phyloP scores from a whole-genome alignment of 2,888 invertebrate species.

The Corythucha ciliata region DNA sequence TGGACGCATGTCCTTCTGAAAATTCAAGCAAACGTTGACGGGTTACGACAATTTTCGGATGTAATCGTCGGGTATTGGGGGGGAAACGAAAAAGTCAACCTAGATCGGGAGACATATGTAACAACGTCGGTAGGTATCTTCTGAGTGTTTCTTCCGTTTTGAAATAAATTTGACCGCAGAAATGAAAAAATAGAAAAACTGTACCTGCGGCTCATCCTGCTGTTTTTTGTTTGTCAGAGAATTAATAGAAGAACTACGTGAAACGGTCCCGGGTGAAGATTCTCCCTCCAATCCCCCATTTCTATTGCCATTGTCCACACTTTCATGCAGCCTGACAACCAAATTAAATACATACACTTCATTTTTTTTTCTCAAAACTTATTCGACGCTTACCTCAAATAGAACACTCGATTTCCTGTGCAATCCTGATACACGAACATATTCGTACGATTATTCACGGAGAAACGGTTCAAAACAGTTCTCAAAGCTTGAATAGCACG shows the following conservation, averaged over 20 bases:
- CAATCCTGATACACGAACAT: constrained; percentile 67
- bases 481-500: constrained; percentile 55
- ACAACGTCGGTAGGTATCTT: no score
- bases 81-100: no score
- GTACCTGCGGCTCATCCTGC: constrained; percentile 23
- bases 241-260: constrained; percentile 47
- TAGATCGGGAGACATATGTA: no score
- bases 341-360: background rate
- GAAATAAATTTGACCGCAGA: no score
- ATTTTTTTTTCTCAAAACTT: background rate
- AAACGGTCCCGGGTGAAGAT: constrained; percentile 41
- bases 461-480: constrained; percentile 56
- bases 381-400: constrained; percentile 46
- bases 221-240: constrained; percentile 40
- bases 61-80: no score
- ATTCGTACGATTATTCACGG: constrained; percentile 60
- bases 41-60: constrained; percentile 39
- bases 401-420: constrained; percentile 53
- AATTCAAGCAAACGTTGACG: constrained; percentile 18
- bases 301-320: constrained; percentile 39
- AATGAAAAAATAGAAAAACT: background rate
- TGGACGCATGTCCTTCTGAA: constrained; percentile 30
- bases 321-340: constrained; percentile 43
- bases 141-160: no score
- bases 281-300: constrained; percentile 36